Evolutionary conservation across 2,888 invertebrate species (phyloP).

Genomic region (Rosalia funebris): DNA sequence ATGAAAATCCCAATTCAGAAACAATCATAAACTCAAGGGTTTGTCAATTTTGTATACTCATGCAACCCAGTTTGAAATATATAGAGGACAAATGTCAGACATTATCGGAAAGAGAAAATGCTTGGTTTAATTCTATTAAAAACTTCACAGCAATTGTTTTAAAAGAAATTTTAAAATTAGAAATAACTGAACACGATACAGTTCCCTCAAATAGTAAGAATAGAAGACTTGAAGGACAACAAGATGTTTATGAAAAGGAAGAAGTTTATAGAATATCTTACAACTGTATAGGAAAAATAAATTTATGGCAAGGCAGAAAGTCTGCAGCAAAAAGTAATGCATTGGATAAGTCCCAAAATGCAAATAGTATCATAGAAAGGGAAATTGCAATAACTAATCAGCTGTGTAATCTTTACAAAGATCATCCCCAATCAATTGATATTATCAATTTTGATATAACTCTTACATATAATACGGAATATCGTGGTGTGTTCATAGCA

Average conservation of each 20-base stretch:
- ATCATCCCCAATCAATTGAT: slow-evolving; percentile 34
- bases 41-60: slow-evolving; percentile 34
- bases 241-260: slow-evolving; percentile 57
- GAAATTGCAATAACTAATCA: slow-evolving; percentile 59
- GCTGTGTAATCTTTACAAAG: slow-evolving; percentile 47
- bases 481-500: slow-evolving; percentile 49
- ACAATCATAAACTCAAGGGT: slow-evolving; percentile 14
- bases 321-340: slow-evolving; percentile 44
- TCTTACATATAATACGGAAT: slow-evolving; percentile 50
- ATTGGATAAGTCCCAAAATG: slow-evolving; percentile 39
- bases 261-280: not conserved
- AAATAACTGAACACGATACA: slow-evolving; percentile 42
- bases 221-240: slow-evolving; percentile 55
- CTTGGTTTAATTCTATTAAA: slow-evolving; percentile 40
- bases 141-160: slow-evolving; percentile 41
- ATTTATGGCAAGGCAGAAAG: slow-evolving; percentile 59
- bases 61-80: slow-evolving; percentile 31
- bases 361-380: slow-evolving; percentile 53
- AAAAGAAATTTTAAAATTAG: slow-evolving; percentile 42
- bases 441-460: slow-evolving; percentile 57
- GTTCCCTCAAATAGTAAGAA: slow-evolving; percentile 52
- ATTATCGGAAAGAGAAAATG: slow-evolving; percentile 11
- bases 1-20: slow-evolving; percentile 18
- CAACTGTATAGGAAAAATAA: slow-evolving; percentile 43
- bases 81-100: slow-evolving; percentile 15